Percentiles rank a stretch among this genome's conserved stretches.
Conservation (phyloP, 2,888 invertebrate species). For the Athalia circularis region DNA sequence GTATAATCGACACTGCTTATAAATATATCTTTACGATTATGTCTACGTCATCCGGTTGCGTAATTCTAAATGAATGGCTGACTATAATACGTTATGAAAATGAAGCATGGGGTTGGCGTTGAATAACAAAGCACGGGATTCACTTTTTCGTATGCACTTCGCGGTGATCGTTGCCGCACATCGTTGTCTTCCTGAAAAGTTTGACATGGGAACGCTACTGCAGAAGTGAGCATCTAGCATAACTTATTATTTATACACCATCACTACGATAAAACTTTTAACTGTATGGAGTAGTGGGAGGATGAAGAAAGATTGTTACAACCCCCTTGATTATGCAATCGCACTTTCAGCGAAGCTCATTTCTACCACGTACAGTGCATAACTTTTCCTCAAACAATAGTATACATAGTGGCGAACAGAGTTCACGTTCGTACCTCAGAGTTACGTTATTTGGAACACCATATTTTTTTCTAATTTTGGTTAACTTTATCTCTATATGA, state of each 20-base stretch:
- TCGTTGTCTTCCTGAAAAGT: constrained; percentile 24
- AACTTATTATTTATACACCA: constrained; percentile 26
- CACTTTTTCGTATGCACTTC: constrained; percentile 48
- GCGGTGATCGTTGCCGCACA: constrained; percentile 33
- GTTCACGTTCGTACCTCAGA: too few relatives aligned
- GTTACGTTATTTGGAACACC: too few relatives aligned
- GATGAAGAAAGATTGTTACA: too few relatives aligned
- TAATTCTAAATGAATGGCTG: constrained; percentile 41
- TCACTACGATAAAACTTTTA: constrained; percentile 16
- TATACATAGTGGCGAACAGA: too few relatives aligned
- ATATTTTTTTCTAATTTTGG: too few relatives aligned
- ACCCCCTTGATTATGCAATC: too few relatives aligned
- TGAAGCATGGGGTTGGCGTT: constrained; percentile 41
- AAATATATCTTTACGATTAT: constrained; percentile 37
- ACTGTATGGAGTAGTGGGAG: background rate
- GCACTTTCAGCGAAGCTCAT: too few relatives aligned
- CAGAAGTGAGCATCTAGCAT: constrained; percentile 1
- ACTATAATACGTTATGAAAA: constrained; percentile 28
- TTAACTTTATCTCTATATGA: too few relatives aligned
- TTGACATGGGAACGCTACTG: constrained; percentile 37
- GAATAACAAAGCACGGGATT: constrained; percentile 35
- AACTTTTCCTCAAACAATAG: too few relatives aligned
- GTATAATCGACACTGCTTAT: constrained; percentile 20
- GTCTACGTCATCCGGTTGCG: constrained; percentile 34
- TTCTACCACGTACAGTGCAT: too few relatives aligned